Evolutionary conservation across 2,888 invertebrate species (phyloP), one percentile per base, ranked within the genome.

Genomic region (Himalopsyche tibetana): DNA sequence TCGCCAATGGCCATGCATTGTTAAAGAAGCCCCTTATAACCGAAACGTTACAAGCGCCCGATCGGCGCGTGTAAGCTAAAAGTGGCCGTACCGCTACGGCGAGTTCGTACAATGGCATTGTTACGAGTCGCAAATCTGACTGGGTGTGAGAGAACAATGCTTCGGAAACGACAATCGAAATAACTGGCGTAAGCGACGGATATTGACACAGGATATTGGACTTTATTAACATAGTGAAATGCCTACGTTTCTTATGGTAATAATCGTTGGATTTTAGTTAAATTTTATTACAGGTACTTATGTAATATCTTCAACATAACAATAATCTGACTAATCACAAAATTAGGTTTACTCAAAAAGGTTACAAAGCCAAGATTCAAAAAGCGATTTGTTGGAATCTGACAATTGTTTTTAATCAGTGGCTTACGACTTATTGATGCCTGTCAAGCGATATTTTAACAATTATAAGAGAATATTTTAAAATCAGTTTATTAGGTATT

Each of bases 1-100:
- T 55, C 80, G 55, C 83, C 85, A 87, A 85, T 87, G 87, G 87
- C 83, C 38, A 82, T 69, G 82, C 85, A 87, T 87, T 87, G 87
- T 87, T 85, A 87, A 80, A 56, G 38, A 12, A 6, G 9, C 28
- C 15, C 36, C 42, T n/a, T 80, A 79, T 12, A 8, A 17, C 36
- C 56, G 28, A 51, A 87, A 85, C n/a, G 80, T 36, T 80, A 45
- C 82, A 86, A 80, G 82, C 82, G 84, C 69, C 82, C 17, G 9
- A 12, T 5, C 40, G 63, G 38, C 19, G 19, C 42, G 55, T 38
- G 55, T 38, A 28, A 28, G 84, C 82, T 38, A 81, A 83, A 83
- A 40, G 63, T 42, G 45, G n/a, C 82, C 82, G 17, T 82, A 82
- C 36, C 36, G 69, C 55, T 63, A 6, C n/a, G 63, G 82, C 69